Evolutionary conservation across 53 echinoderm and acorn worm species (phyloP).

Genomic region (Apostichopus leukothele): DNA sequence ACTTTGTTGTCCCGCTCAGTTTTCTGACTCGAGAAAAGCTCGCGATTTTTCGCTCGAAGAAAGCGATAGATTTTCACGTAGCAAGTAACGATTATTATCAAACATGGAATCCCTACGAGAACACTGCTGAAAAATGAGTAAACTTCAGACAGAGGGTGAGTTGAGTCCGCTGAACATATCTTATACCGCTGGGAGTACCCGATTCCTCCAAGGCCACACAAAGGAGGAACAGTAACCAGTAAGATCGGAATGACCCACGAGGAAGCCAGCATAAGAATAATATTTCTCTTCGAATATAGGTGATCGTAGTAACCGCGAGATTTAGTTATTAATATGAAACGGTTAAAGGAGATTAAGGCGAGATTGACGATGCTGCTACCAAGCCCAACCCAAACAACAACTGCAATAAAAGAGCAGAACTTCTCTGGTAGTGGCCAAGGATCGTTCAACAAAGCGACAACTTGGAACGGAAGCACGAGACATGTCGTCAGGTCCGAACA

Average conservation of each 20-base stretch:
- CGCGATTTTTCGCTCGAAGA: not conserved
- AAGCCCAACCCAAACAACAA: conserved; percentile 54
- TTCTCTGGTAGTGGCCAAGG: conserved; percentile 59
- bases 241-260: conserved; percentile 56
- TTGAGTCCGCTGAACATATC: conserved; percentile 59
- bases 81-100: conserved; percentile 56
- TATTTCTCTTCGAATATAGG: conserved; percentile 49
- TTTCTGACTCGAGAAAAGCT: not conserved
- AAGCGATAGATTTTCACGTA: conserved; percentile 56
- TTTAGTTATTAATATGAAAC: conserved; percentile 55
- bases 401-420: conserved; percentile 52
- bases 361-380: conserved; percentile 57
- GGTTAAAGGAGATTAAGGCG: conserved; percentile 54
- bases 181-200: conserved; percentile 64
- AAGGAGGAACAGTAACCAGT: conserved; percentile 51
- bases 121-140: conserved; percentile 50
- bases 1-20: not conserved
- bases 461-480: conserved; percentile 64
- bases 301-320: conserved; percentile 26
- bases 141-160: conserved; percentile 53
- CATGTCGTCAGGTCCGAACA: conserved; percentile 74
- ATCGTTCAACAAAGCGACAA: conserved; percentile 62
- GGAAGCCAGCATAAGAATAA: conserved; percentile 45
- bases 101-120: conserved; percentile 54
- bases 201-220: conserved; percentile 58